Conservation (phyloP, 2,888 invertebrate species). For the Pseudoips prasinana region DNA sequence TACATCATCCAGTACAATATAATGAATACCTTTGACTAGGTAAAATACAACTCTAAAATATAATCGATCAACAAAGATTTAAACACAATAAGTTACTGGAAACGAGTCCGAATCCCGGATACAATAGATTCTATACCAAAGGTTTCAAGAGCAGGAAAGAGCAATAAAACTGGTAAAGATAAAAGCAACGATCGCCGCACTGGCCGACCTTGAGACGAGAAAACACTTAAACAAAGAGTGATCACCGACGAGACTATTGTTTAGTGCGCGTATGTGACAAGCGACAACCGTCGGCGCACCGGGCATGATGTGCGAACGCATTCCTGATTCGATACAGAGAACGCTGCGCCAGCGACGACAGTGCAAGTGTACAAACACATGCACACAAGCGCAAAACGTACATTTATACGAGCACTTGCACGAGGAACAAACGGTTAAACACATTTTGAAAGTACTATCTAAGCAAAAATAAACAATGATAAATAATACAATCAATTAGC, state of each 20-base stretch:
- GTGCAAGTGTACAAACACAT: slow-evolving; percentile 30
- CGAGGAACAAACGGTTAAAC: slow-evolving; percentile 16
- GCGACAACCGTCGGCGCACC: slow-evolving; percentile 29
- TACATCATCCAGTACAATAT: slow-evolving; percentile 25
- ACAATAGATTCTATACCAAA: slow-evolving; percentile 16
- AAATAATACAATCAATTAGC: slow-evolving; percentile 54
- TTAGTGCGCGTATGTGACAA: slow-evolving; percentile 45
- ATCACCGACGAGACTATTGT: slow-evolving; percentile 44
- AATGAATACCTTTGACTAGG: slow-evolving; percentile 23
- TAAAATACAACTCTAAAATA: slow-evolving; percentile 18
- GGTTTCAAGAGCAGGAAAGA: slow-evolving; percentile 1
- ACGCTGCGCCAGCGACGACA: slow-evolving; percentile 32
- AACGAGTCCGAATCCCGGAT: slow-evolving; percentile 15
- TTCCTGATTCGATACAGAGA: slow-evolving; percentile 67
- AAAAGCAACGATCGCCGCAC: slow-evolving; percentile 30
- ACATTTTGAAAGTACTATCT: slow-evolving; percentile 38
- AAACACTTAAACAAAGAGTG: slow-evolving; percentile 59
- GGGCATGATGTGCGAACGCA: slow-evolving; percentile 62
- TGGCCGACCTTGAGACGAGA: slow-evolving; percentile 59
- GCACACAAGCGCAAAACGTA: slow-evolving; percentile 28
- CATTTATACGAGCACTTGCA: slow-evolving; percentile 26
- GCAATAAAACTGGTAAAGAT: slow-evolving; percentile 24
- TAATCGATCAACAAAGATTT: slow-evolving; percentile 21
- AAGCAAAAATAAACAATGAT: slow-evolving; percentile 37
- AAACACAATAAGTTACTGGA: neutral